phyloP scores from a whole-genome alignment of 1,140 invertebrate genomes.

The Pachypeltis micranthus region DNA sequence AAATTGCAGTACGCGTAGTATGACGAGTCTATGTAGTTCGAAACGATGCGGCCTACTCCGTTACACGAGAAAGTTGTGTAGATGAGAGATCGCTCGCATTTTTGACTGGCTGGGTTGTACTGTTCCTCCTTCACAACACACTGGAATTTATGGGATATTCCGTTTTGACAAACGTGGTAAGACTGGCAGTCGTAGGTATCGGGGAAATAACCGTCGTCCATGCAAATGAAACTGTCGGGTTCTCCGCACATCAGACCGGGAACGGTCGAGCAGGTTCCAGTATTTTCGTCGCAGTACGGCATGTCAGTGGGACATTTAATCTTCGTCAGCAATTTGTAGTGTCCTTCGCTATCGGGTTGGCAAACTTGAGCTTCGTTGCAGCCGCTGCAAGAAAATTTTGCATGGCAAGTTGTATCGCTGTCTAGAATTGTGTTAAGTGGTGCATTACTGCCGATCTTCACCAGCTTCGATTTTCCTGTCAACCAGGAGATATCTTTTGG shows the following conservation, averaged over 20 bases:
- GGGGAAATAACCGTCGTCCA: slow-evolving; percentile 14
- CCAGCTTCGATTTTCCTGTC: background rate
- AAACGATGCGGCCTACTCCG: background rate
- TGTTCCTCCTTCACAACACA: background rate
- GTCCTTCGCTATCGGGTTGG: background rate
- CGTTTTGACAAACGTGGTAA: slow-evolving; percentile 2
- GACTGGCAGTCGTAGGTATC: slow-evolving; percentile 8
- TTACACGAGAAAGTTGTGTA: background rate
- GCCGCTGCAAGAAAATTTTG: slow-evolving; percentile 2
- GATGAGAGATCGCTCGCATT: background rate
- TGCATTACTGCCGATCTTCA: background rate
- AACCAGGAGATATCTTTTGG: background rate
- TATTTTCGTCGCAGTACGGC: slow-evolving; percentile 12
- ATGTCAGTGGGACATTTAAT: background rate
- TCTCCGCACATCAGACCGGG: background rate
- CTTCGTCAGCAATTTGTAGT: background rate
- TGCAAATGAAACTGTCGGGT: slow-evolving; percentile 14
- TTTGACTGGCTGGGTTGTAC: background rate
- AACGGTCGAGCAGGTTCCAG: slow-evolving; percentile 6
- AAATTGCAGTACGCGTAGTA: slow-evolving; percentile 13
- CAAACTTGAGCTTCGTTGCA: slow-evolving; percentile 12
- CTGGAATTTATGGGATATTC: background rate
- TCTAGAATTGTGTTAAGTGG: no score
- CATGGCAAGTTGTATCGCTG: background rate
- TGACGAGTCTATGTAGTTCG: background rate